phyloP scores from a whole-genome alignment of 1,140 invertebrate genomes.

The Diprion similis region DNA sequence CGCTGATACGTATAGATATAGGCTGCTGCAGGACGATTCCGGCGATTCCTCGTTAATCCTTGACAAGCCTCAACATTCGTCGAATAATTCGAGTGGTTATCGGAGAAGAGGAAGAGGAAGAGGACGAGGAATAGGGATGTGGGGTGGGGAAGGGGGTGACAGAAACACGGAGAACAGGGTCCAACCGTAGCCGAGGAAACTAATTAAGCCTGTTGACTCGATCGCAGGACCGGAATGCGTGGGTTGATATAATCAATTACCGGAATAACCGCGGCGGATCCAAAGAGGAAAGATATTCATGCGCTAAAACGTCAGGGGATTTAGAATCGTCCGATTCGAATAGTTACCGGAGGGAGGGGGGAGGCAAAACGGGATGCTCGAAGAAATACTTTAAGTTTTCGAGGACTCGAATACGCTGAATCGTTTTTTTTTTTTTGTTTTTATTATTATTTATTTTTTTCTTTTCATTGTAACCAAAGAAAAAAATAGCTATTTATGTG shows the following conservation, averaged over 20 bases:
- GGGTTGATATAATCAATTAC: background rate
- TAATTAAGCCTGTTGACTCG: background rate
- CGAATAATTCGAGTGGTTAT: background rate
- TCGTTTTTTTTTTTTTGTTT: too few relatives aligned
- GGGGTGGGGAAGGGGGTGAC: background rate
- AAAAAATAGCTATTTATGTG: too few relatives aligned
- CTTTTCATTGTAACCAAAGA: too few relatives aligned
- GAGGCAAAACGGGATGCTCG: too few relatives aligned
- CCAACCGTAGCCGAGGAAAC: background rate
- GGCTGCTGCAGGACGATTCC: background rate
- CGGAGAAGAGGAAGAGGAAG: background rate
- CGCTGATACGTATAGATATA: background rate
- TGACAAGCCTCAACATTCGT: background rate
- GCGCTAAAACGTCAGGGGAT: too few relatives aligned
- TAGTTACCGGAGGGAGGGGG: too few relatives aligned
- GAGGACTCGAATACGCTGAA: too few relatives aligned
- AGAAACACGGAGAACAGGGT: background rate
- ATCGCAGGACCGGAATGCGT: background rate
- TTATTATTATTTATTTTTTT: too few relatives aligned
- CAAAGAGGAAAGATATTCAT: too few relatives aligned
- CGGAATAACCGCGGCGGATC: too few relatives aligned
- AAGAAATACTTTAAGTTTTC: too few relatives aligned
- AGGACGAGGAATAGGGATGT: background rate
- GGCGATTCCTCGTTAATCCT: background rate
- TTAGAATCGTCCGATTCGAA: too few relatives aligned